phyloP scores from a whole-genome alignment of 1,140 invertebrate genomes.

The Papilio polyxenes region DNA sequence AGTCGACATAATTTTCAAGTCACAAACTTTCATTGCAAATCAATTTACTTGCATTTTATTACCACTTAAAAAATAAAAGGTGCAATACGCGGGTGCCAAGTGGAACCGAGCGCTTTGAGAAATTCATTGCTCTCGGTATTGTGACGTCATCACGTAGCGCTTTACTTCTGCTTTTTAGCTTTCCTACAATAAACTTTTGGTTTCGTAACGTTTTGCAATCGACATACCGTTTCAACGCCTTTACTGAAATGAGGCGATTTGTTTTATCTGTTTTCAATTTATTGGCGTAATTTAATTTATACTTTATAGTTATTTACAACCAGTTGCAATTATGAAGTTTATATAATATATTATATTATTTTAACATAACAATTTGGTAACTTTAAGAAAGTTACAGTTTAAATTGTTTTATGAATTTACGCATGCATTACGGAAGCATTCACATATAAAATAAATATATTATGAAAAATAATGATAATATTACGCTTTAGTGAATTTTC shows the following conservation, averaged over 20 bases:
- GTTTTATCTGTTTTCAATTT: not conserved
- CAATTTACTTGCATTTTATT: not conserved
- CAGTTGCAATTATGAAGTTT: not conserved
- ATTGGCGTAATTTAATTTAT: conserved; percentile 4
- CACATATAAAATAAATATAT: no score
- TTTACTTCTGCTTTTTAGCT: conserved; percentile 34
- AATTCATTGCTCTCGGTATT: conserved; percentile 39
- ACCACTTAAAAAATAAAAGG: not conserved
- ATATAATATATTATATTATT: not conserved
- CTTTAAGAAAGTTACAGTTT: no score
- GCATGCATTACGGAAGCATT: not conserved
- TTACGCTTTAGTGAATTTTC: no score
- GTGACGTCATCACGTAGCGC: conserved; percentile 37
- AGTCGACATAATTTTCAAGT: no score
- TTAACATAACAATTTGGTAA: not conserved
- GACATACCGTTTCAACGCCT: not conserved
- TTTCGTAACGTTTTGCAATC: conserved; percentile 35
- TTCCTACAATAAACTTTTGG: conserved; percentile 15
- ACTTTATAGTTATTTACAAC: not conserved
- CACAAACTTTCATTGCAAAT: not conserved
- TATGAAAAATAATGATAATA: no score
- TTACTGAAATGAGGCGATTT: not conserved
- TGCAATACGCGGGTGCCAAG: conserved; percentile 15
- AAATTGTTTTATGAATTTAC: not conserved
- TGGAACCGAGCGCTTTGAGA: conserved; percentile 37